A percentile compares a stretch with the other conserved stretches of the same genome.
Evolutionary conservation across 2,113 vertebrate species (phyloP).

Genomic region (Eptesicus fuscus): DNA sequence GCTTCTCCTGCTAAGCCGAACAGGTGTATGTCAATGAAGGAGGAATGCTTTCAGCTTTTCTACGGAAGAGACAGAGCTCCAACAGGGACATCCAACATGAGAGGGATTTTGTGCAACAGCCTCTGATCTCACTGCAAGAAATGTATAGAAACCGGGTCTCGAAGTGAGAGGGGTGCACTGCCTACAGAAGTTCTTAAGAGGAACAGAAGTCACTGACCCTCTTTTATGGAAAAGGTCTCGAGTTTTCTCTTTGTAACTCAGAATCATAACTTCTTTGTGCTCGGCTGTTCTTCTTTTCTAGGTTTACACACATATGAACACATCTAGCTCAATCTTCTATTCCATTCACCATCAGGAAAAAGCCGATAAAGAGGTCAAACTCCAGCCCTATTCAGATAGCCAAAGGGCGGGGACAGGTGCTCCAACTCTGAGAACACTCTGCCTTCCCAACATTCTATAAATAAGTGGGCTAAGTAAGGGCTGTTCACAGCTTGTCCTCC

Average conservation of each 20-base stretch:
- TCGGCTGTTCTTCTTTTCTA: background rate
- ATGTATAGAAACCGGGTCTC: background rate
- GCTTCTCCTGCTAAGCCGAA: background rate
- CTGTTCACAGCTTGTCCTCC: background rate
- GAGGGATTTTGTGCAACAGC: background rate
- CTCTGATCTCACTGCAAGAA: background rate
- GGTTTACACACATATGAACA: background rate
- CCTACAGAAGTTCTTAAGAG: background rate
- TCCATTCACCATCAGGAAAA: background rate
- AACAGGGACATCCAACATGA: fast-evolving
- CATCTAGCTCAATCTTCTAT: background rate
- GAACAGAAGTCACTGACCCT: background rate
- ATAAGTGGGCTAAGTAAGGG: background rate
- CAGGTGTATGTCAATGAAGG: background rate
- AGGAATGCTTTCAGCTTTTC: too few species aligned
- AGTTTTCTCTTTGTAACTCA: background rate
- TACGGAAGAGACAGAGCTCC: background rate
- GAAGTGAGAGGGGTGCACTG: background rate
- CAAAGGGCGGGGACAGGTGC: background rate
- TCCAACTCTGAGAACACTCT: background rate
- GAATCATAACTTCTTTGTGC: background rate
- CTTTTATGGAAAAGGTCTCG: background rate
- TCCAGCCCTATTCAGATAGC: background rate
- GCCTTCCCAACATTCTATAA: background rate
- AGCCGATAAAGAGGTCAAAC: background rate